A percentile compares a stretch with the other conserved stretches of the same genome.
These are phyloP conservation scores for Heliconius nattereri DNA, from an alignment of 1,140 invertebrate genomes.

Conservation along the genomic window DNA sequence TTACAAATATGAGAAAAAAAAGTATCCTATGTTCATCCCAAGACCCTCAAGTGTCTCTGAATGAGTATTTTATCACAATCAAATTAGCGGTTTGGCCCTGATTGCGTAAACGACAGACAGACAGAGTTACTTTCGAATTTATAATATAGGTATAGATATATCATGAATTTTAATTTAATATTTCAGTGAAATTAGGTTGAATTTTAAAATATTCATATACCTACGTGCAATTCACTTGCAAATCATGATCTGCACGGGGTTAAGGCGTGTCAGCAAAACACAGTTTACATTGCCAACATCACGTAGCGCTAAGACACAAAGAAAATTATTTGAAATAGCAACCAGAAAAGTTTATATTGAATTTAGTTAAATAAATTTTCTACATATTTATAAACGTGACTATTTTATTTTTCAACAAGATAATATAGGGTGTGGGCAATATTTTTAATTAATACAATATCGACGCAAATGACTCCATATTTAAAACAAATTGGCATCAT, in stretches of 20 bases:
- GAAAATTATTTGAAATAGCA: neutral
- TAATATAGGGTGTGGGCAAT: neutral
- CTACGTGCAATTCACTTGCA: neutral
- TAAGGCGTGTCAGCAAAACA: neutral
- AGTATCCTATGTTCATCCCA: no score
- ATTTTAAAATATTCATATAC: no score
- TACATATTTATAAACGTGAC: no score
- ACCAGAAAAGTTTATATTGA: neutral
- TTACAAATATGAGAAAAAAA: no score
- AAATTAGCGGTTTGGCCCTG: no score
- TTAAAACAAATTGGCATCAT: constrained; percentile 13
- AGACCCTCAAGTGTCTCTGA: no score
- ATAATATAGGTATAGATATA: no score
- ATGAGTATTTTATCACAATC: no score
- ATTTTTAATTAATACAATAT: neutral
- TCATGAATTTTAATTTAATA: no score
- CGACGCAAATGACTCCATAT: constrained; percentile 1
- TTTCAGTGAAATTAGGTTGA: no score
- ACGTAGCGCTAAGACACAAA: neutral
- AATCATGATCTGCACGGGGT: neutral
- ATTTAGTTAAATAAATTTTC: neutral
- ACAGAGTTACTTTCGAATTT: no score
- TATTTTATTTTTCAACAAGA: neutral
- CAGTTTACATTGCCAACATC: neutral
- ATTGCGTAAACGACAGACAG: no score